Conservation (phyloP, 2,113 vertebrate genomes). For the Mustelus asterias region DNA sequence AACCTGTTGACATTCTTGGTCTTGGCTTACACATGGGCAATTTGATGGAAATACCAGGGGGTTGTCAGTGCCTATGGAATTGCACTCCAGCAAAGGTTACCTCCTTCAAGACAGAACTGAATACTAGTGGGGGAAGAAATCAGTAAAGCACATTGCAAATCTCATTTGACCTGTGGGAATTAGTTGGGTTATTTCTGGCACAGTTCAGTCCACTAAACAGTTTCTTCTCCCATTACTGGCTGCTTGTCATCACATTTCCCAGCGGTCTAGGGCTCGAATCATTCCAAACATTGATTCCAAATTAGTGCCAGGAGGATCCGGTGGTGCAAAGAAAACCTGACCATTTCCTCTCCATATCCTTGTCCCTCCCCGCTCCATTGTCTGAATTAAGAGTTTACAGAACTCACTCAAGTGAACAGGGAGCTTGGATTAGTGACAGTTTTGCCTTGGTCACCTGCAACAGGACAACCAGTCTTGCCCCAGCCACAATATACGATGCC, state of each 20-base stretch:
- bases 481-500: background rate
- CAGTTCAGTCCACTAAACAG: background rate
- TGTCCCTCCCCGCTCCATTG: background rate
- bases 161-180: background rate
- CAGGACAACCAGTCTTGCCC: background rate
- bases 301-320: background rate
- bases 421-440: background rate
- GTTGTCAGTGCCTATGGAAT: background rate
- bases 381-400: background rate
- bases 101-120: background rate
- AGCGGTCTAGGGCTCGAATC: background rate
- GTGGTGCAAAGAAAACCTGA: background rate
- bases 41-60: too few species aligned
- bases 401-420: background rate
- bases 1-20: background rate
- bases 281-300: background rate
- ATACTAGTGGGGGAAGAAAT: background rate
- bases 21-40: background rate
- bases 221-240: background rate
- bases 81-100: background rate
- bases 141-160: background rate
- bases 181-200: background rate
- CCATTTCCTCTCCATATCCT: background rate
- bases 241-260: background rate
- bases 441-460: background rate